Evolutionary conservation across 2,888 invertebrate genomes (phyloP), one percentile per base, ranked within the genome.

Genomic region (Eurois occulta): DNA sequence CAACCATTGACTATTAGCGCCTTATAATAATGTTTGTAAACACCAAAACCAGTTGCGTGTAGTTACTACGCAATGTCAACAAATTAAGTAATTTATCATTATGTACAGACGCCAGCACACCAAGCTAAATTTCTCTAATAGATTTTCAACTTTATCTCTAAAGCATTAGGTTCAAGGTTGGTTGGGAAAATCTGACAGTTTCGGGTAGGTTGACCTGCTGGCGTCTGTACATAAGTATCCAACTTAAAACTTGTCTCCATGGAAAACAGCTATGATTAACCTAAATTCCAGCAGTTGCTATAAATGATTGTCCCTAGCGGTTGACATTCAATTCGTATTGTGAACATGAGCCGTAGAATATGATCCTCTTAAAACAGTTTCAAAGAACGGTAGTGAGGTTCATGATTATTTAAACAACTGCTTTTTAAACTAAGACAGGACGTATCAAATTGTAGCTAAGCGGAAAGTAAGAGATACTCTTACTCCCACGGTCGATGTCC

Each of bases 261-360:
- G 58, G 64, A 35, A 80, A 84, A 78, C 21, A 16, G 28, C 55
- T 43, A 84, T 80, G 67, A 80, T 58, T 84, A 72, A 55, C 72
- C 32, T 72, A 84, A 71, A 80, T 84, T 67, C 62, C 41, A 28
- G 46, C 5, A 52, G 38, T 52, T 38, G 24, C 43, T 60, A 60
- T 43, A 35, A 69, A 69, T 66, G 55, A 64, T 43, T 60, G 16
- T 65, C 35, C 13, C 62, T 32, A 66, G 46, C 35, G 58, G 58
- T 74, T 48, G 67, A 64, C 43, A 71, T 71, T 85, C 43, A 75
- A 64, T 46, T 81, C 11, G 28, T 38, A n/a, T 28, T 60, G 24
- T 64, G 46, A 73, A 60, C 35, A 35, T 46, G 28, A 38, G 38
- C 43, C 41, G 18, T 66, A 24, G 41, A 81, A 75, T 35, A 64